Evolutionary conservation across 2,797 vertebrate species (phyloP), one percentile per base, ranked within the genome.

Genomic region (Dicrostonyx torquatus): DNA sequence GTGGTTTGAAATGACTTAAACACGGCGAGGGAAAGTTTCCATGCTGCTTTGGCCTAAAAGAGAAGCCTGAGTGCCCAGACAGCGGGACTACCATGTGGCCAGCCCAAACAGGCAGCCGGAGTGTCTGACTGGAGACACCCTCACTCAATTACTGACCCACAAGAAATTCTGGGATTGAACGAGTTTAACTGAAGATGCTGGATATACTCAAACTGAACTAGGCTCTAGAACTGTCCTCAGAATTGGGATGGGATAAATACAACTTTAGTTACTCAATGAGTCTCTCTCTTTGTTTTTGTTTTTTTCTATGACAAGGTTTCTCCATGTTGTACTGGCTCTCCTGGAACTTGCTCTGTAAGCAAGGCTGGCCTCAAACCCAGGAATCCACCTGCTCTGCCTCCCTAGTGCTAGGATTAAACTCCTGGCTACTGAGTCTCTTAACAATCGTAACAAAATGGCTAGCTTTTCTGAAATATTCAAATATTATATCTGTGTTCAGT

Each of bases 1-100:
- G 97, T 99, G 0, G 99, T 99, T 84, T 99, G 99, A 58, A 99
- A 98, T 0, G 99, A 99, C 97, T 97, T 99, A 94, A 99, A 99
- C 98, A 99, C 99, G 99, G 99, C 99, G 99, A 96, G 99, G 99
- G 0, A 99, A 99, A 97, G 99, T 99, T 0, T 99, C 99, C 0
- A 99, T 99, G 99, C 99, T 0, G 99, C 99, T 1, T 99, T 99
- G 0, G 99, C 99, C 20, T 99, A 99, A 98, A 98, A 98, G 76
- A 98, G 98, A 97, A 99, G 99, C 93, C 99, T 0, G 99, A 10
- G 98, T 99, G 13, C 99, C 99, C 86, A 98, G 98, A 88, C 98
- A 99, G 94, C 99, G 99, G 99, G 99, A 99, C 80, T 99, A 99
- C 97, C 99, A 99, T 1, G 99, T 5, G 37, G 99, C 0, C 99